Evolutionary conservation across 2,797 vertebrate species (phyloP).

Genomic region (Gadopsis marmoratus): DNA sequence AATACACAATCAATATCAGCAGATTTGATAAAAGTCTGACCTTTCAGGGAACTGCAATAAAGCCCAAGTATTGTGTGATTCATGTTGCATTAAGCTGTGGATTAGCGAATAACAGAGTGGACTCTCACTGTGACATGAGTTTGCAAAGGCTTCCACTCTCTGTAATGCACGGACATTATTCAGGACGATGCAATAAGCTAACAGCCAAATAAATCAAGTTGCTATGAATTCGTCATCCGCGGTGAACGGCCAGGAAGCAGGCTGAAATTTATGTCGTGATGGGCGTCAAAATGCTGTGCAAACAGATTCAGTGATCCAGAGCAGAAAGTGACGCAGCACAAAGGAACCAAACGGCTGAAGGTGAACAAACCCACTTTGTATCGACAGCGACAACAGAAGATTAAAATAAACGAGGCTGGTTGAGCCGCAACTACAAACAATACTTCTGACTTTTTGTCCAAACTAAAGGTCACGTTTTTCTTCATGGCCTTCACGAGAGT

Average conservation of each 20-base stretch:
- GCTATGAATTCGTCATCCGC: slow-evolving; percentile 46
- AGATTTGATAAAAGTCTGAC: slow-evolving; percentile 39
- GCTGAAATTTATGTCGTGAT: slow-evolving; percentile 44
- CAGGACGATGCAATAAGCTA: slow-evolving; percentile 61
- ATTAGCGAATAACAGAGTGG: slow-evolving; percentile 20
- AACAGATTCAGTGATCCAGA: slow-evolving; percentile 37
- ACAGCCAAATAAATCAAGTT: slow-evolving; percentile 61
- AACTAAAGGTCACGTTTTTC: slow-evolving; percentile 9
- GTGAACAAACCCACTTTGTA: slow-evolving; percentile 14
- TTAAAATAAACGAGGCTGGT: neutral
- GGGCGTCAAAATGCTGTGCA: slow-evolving; percentile 31
- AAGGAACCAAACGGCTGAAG: neutral
- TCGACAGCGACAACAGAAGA: neutral
- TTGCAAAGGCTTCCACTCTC: slow-evolving; percentile 26
- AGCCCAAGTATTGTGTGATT: slow-evolving; percentile 29
- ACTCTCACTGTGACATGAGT: neutral
- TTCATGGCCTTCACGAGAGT: neutral
- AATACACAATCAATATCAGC: slow-evolving; percentile 7
- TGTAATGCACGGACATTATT: slow-evolving; percentile 35
- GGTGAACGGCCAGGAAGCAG: slow-evolving; percentile 23
- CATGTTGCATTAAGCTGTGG: slow-evolving; percentile 20
- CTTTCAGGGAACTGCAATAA: neutral
- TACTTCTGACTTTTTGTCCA: neutral
- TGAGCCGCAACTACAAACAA: neutral
- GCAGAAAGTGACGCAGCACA: slow-evolving; percentile 17